These are phyloP conservation scores for Sclerodermus sp. DNA, from an alignment of 2,888 invertebrate species.

Conservation along the genomic window DNA sequence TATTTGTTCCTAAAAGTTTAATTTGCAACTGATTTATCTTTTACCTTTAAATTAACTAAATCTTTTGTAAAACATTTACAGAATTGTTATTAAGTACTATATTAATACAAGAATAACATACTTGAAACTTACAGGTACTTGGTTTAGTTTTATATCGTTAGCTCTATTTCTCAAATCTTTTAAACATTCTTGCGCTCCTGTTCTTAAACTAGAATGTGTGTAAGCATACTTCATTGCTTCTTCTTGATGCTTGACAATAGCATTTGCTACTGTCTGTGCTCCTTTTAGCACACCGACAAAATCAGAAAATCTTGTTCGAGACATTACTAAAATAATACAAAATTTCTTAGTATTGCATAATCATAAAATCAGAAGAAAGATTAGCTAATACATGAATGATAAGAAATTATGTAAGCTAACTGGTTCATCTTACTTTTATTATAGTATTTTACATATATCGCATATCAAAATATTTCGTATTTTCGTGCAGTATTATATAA, in stretches of 20 bases:
- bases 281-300: constrained; percentile 70
- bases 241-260: constrained; percentile 69
- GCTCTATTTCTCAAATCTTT: constrained; percentile 36
- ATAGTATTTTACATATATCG: no score
- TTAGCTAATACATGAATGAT: no score
- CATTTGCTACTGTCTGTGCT: constrained; percentile 68
- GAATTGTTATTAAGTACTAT: neutral
- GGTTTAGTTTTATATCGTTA: constrained; percentile 48
- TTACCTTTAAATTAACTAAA: no score
- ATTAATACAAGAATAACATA: neutral
- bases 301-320: constrained; percentile 59
- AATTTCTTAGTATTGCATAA: no score
- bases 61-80: neutral
- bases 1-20: constrained; percentile 49
- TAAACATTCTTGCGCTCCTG: constrained; percentile 48
- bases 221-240: constrained; percentile 65
- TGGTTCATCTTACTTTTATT: no score
- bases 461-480: no score
- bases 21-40: no score
- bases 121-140: constrained; percentile 52
- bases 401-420: no score
- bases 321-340: constrained; percentile 27
- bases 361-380: no score
- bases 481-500: no score
- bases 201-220: constrained; percentile 71